These are phyloP conservation scores for Pitangus sulphuratus DNA, from an alignment of 2,797 vertebrate species.

Conservation along the genomic window DNA sequence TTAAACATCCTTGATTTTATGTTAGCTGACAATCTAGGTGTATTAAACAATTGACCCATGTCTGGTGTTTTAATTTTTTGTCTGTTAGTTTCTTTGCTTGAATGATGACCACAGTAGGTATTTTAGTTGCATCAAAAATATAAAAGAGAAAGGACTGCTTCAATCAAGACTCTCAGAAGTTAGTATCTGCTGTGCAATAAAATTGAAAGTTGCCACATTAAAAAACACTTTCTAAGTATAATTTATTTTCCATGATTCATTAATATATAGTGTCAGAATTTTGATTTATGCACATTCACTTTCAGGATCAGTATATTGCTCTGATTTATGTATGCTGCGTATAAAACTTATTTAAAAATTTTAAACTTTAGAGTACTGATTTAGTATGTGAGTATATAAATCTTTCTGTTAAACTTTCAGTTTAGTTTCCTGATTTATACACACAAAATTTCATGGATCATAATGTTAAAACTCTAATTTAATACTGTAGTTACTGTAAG, in stretches of 20 bases:
- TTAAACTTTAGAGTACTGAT: constrained; percentile 66
- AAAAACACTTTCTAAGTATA: constrained; percentile 48
- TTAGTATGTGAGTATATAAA: constrained; percentile 70
- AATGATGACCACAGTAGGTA: not conserved
- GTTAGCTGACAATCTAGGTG: not conserved
- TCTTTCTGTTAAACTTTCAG: constrained; percentile 67
- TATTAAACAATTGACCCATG: not conserved
- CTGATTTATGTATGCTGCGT: constrained; percentile 67
- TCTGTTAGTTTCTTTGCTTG: not conserved
- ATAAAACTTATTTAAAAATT: constrained; percentile 71
- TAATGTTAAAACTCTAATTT: constrained; percentile 66
- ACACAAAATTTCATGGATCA: constrained; percentile 33
- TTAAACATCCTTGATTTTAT: not conserved
- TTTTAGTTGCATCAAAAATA: not conserved
- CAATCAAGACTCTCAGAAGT: constrained; percentile 20
- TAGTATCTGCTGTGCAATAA: constrained; percentile 29
- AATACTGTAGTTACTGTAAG: constrained; percentile 67
- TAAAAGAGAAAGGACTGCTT: not conserved
- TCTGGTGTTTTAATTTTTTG: not conserved
- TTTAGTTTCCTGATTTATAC: constrained; percentile 69
- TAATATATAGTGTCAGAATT: constrained; percentile 64
- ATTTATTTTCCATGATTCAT: constrained; percentile 61
- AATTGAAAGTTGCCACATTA: constrained; percentile 26
- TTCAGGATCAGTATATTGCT: constrained; percentile 63
- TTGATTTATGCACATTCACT: constrained; percentile 67